Evolutionary conservation across 2,797 vertebrate genomes (phyloP), one percentile per base, ranked within the genome.

Genomic region (Prionace glauca): DNA sequence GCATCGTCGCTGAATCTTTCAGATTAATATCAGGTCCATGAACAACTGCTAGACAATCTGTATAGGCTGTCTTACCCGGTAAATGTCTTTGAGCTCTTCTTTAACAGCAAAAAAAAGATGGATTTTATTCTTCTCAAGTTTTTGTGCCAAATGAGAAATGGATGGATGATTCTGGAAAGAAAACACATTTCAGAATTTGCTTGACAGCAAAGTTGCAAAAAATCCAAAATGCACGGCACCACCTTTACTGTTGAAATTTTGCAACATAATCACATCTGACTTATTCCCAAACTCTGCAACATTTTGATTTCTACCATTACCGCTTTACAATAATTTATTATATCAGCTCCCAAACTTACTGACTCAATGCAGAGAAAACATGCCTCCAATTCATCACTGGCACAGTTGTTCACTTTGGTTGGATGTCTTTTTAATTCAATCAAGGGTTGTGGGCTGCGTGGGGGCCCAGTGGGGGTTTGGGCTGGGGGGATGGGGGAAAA

Each of bases 111-210:
- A 94, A 22, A 96, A 79, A 50, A 88, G 96, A 96, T 96, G 96
- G 96, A 96, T 97, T 96, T 97, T 96, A 60, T 96, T 96, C 94
- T 96, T 95, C 22, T 74, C 95, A 45, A 96, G 95, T 60, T 96
- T 96, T 56, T 96, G 65, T 29, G 96, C 96, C 50, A 96, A 24
- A 22, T 96, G 96, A 84, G 96, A 95, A 62, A 96, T 36, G 50
- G 96, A 96, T 9, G 96, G 96, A 94, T 96, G 96, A 93, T 96
- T 95, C 96, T 96, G 81, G 36, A 71, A 67, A 86, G 36, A 56
- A 79, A 87, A 69, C 86, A 41, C 24, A 36, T 50, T 95, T 69
- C 18, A 12, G 36, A 56, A 95, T 14, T 65, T 95, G 45, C 14
- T 22, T 18, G 29, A 77, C 8, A 50, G 26, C 71, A 94, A 94